Percentiles rank a stretch among this genome's conserved stretches.
Evolutionary conservation across 2,888 invertebrate genomes (phyloP).

Genomic region (Scotopteryx bipunctaria): DNA sequence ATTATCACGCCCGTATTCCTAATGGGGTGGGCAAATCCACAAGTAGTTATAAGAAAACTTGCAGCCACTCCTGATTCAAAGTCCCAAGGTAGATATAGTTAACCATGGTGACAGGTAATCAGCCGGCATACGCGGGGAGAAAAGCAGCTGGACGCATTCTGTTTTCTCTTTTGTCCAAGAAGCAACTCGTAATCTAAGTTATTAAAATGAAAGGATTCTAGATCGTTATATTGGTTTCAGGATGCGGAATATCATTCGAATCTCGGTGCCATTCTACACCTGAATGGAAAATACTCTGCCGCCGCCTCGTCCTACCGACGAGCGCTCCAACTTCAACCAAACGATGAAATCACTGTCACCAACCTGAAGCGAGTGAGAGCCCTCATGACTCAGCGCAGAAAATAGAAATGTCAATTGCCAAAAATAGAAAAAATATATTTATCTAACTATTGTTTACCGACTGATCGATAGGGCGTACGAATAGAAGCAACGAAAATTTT

Average conservation of each 20-base stretch:
- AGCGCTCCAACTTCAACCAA: slow-evolving; percentile 93
- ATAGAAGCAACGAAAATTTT: slow-evolving; percentile 36
- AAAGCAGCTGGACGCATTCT: too few relatives aligned
- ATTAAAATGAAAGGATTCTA: slow-evolving; percentile 10
- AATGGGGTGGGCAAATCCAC: too few relatives aligned
- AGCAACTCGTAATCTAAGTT: too few relatives aligned
- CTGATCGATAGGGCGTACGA: slow-evolving; percentile 33
- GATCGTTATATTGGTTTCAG: slow-evolving; percentile 67
- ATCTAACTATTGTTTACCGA: slow-evolving; percentile 41
- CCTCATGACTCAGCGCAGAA: slow-evolving; percentile 68
- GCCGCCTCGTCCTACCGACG: slow-evolving; percentile 94
- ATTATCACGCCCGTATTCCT: too few relatives aligned
- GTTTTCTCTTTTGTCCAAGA: too few relatives aligned
- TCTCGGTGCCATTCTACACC: slow-evolving; percentile 96
- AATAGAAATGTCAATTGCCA: slow-evolving; percentile 76
- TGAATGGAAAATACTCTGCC: slow-evolving; percentile 94
- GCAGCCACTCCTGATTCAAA: too few relatives aligned
- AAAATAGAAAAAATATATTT: slow-evolving; percentile 54
- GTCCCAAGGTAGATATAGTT: too few relatives aligned
- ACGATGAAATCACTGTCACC: slow-evolving; percentile 93
- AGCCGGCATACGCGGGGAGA: too few relatives aligned
- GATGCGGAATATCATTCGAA: slow-evolving; percentile 96
- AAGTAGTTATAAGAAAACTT: too few relatives aligned
- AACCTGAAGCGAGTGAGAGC: slow-evolving; percentile 87
- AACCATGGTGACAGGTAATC: too few relatives aligned